Percentiles rank a stretch among this genome's conserved stretches.
Conservation (phyloP, 2,888 invertebrate genomes). For the Andrena marginata region DNA sequence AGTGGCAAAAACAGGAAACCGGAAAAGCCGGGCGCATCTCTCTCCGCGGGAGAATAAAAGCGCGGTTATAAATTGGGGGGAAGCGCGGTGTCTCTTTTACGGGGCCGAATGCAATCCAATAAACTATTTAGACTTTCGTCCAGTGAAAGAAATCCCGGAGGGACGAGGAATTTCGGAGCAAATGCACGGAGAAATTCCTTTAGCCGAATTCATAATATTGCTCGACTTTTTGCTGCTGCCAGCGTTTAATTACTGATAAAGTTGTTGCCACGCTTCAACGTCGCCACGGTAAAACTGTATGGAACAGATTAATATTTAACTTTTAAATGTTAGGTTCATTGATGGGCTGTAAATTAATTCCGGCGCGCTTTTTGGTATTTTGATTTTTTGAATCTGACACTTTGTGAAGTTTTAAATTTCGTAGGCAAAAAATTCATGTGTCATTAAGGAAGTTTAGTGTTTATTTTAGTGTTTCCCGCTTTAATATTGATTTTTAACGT, state of each 20-base stretch:
- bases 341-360: too few species aligned
- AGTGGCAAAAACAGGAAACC: slow-evolving; percentile 73
- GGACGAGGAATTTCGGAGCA: background rate
- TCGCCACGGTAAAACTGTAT: too few species aligned
- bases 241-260: background rate
- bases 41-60: slow-evolving; percentile 67
- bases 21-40: slow-evolving; percentile 67
- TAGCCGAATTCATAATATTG: slow-evolving; percentile 11
- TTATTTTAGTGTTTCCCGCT: too few species aligned
- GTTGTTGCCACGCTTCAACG: background rate
- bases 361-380: too few species aligned
- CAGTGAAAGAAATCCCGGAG: slow-evolving; percentile 12
- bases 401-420: slow-evolving; percentile 8
- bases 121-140: slow-evolving; percentile 54
- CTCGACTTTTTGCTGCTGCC: background rate
- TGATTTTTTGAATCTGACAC: background rate
- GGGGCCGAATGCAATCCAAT: slow-evolving; percentile 63
- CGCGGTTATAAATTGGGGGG: slow-evolving; percentile 66
- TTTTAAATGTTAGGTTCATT: too few species aligned
- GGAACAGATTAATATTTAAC: too few species aligned
- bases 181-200: slow-evolving; percentile 19
- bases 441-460: too few species aligned
- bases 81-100: slow-evolving; percentile 53
- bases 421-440: background rate
- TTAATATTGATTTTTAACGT: too few species aligned